Conservation (phyloP, 1,140 invertebrate genomes). For the Brachionus paranguensis region DNA sequence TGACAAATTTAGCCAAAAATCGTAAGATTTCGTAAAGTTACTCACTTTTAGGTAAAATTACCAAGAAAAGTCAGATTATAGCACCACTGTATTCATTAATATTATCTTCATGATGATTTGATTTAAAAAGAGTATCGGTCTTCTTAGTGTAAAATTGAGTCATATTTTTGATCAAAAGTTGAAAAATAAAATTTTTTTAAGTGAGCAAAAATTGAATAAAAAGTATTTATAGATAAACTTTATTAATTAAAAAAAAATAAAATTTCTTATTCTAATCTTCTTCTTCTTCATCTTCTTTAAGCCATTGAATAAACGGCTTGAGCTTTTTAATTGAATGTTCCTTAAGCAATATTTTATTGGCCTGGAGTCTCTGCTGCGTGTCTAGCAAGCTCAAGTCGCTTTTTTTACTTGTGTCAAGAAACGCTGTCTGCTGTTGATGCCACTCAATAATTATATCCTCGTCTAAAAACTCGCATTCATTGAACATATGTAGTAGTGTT, state of each 20-base stretch:
- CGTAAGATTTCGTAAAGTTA: too few relatives aligned
- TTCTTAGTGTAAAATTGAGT: too few relatives aligned
- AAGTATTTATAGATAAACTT: neutral
- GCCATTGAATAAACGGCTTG: conserved; percentile 8
- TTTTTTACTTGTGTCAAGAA: neutral
- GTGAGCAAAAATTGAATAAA: neutral
- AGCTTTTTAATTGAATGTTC: conserved; percentile 2
- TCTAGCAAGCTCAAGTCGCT: neutral
- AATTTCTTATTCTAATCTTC: neutral
- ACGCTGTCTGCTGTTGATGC: neutral
- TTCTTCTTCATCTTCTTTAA: conserved; percentile 12
- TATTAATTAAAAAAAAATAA: neutral
- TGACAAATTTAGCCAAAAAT: too few relatives aligned
- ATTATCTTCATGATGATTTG: too few relatives aligned
- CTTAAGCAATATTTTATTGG: neutral
- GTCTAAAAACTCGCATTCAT: conserved; percentile 4
- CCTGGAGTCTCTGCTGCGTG: neutral
- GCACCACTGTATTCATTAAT: too few relatives aligned
- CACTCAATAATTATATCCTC: conserved; percentile 24
- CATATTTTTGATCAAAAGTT: too few relatives aligned
- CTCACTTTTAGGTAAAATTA: too few relatives aligned
- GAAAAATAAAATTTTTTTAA: too few relatives aligned
- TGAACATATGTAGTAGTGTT: neutral
- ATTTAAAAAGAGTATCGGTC: too few relatives aligned
- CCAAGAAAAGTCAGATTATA: too few relatives aligned